Conservation (phyloP, 1,140 invertebrate genomes). For the Caenorhabditis tropicalis region DNA sequence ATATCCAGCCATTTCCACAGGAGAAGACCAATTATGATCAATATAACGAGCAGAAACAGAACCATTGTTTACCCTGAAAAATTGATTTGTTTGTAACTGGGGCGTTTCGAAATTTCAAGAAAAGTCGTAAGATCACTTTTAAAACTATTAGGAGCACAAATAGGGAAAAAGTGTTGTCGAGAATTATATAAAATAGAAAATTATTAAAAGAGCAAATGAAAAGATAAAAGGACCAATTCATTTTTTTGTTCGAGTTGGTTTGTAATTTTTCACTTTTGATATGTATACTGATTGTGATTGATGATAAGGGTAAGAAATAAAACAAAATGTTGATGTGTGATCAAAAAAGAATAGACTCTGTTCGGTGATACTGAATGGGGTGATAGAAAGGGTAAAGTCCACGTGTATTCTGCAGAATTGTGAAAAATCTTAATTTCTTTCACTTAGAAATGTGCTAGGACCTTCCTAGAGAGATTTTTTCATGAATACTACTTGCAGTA, state of each 20-base stretch:
- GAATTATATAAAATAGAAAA: too few species aligned
- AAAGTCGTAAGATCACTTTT: too few species aligned
- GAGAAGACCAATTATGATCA: conserved; percentile 43
- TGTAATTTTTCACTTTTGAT: conserved; percentile 8
- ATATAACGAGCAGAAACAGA: conserved; percentile 40
- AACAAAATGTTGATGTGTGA: conserved; percentile 7
- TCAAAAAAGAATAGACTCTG: conserved; percentile 35
- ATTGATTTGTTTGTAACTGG: background rate
- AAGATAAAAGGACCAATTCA: background rate
- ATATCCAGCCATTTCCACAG: conserved; percentile 63
- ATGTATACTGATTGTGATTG: background rate
- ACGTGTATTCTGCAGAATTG: background rate
- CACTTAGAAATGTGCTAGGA: too few species aligned
- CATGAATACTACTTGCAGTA: too few species aligned
- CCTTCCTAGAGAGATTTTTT: too few species aligned
- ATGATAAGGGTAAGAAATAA: background rate
- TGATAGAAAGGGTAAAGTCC: conserved; percentile 12
- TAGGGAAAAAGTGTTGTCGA: too few species aligned
- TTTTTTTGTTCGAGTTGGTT: background rate
- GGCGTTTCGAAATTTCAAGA: too few species aligned
- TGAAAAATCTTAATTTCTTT: background rate
- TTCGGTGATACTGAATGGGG: background rate
- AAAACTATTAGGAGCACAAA: too few species aligned
- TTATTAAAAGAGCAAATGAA: background rate
- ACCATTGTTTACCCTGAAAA: conserved; percentile 44